Conservation (phyloP, 2,888 invertebrate genomes). For the Aleiodes testaceus region DNA sequence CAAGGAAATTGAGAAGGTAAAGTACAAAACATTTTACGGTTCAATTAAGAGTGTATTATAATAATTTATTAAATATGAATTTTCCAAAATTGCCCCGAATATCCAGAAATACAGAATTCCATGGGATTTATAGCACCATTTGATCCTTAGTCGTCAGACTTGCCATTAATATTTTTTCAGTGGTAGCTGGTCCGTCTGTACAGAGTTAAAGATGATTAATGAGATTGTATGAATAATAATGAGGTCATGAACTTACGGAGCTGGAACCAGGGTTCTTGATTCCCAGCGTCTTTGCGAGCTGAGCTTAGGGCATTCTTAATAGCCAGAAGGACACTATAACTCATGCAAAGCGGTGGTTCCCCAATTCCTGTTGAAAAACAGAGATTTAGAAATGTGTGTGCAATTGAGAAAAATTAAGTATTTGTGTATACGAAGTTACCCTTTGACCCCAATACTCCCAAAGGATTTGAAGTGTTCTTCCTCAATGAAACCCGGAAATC, state of each 20-base stretch:
- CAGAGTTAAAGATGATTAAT: conserved; percentile 22
- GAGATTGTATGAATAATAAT: not conserved
- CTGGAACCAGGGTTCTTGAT: conserved; percentile 76
- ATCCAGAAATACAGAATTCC: too few species aligned
- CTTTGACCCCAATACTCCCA: conserved; percentile 84
- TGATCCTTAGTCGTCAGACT: conserved; percentile 59
- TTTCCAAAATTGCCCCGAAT: too few species aligned
- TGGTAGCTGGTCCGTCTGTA: conserved; percentile 64
- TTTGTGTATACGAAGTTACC: conserved; percentile 67
- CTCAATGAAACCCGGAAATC: conserved; percentile 83
- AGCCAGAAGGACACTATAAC: conserved; percentile 76
- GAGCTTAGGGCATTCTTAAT: conserved; percentile 81
- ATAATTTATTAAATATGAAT: too few species aligned
- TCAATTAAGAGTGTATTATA: too few species aligned
- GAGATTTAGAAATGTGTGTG: not conserved
- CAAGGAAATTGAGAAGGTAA: too few species aligned
- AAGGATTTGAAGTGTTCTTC: conserved; percentile 79
- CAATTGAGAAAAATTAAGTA: too few species aligned
- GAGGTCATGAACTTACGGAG: conserved; percentile 74
- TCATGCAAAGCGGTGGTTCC: conserved; percentile 75
- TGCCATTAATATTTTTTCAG: conserved; percentile 62
- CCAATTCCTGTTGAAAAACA: conserved; percentile 72
- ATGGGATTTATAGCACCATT: conserved; percentile 58
- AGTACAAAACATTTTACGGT: too few species aligned
- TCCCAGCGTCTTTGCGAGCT: conserved; percentile 79